Conservation (phyloP, 2,113 vertebrate genomes). For the Phylloscopus whistleri region DNA sequence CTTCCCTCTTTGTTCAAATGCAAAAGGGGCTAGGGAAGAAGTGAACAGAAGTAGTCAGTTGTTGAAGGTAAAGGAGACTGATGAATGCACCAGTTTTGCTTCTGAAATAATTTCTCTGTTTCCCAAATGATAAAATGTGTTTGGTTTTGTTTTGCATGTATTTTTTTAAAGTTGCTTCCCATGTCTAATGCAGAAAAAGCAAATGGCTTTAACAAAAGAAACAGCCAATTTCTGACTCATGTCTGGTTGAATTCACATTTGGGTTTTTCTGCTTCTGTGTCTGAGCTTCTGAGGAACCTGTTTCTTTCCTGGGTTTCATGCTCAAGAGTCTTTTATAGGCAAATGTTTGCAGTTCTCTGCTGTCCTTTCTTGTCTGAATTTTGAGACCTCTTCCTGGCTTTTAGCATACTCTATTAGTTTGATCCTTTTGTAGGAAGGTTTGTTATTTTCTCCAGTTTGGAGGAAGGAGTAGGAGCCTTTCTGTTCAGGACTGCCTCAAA, state of each 20-base stretch:
- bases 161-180: background rate
- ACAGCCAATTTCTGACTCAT: background rate
- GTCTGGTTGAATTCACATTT: background rate
- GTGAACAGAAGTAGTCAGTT: background rate
- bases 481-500: background rate
- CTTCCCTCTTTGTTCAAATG: background rate
- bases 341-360: background rate
- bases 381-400: background rate
- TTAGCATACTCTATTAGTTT: background rate
- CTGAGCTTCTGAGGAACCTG: background rate
- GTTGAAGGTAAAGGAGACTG: background rate
- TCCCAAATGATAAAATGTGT: background rate
- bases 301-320: background rate
- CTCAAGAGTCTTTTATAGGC: background rate
- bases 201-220: background rate
- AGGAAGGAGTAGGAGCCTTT: background rate
- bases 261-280: background rate
- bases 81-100: background rate
- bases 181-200: background rate
- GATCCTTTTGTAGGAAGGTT: background rate
- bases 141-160: background rate
- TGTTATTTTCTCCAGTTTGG: background rate
- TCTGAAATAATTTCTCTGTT: background rate
- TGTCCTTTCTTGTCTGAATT: background rate
- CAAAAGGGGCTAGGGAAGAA: background rate